phyloP scores from a whole-genome alignment of 2,113 vertebrate species.

The Ptilorrhoa leucosticta region DNA sequence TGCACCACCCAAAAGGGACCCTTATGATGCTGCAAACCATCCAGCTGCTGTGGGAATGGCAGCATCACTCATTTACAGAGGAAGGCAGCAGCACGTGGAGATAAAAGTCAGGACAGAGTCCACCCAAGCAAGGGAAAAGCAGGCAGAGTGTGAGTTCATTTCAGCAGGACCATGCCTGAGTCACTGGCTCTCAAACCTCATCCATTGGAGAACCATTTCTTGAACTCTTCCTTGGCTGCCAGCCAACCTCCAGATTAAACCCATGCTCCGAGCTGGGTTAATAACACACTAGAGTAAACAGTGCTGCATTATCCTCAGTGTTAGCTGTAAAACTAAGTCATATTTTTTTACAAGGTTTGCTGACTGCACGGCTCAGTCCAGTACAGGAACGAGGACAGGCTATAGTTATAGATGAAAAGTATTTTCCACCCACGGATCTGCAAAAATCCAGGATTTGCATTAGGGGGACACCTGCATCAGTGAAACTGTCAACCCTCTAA shows the following conservation, averaged over 20 bases:
- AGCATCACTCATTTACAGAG: background rate
- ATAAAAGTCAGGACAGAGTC: background rate
- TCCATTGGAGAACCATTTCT: background rate
- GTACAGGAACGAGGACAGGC: background rate
- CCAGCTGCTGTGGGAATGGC: background rate
- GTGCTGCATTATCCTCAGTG: background rate
- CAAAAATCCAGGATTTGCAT: background rate
- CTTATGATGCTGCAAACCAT: background rate
- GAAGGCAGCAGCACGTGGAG: background rate
- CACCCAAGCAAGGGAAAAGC: background rate
- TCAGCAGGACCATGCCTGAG: background rate
- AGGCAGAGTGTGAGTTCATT: background rate
- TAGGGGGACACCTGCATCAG: background rate
- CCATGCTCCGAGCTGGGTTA: background rate
- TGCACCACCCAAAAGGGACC: background rate
- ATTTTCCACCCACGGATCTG: background rate
- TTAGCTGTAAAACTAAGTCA: background rate
- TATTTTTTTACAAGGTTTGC: background rate
- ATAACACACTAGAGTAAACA: background rate
- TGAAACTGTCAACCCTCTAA: background rate
- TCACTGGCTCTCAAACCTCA: background rate
- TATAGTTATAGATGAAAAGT: rapidly evolving
- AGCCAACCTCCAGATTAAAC: slow-evolving; percentile 14
- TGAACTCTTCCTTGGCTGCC: background rate
- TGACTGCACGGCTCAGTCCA: background rate